Base-by-base conservation (phyloP, 2,888 invertebrate genomes). In the Liposcelis brunnea region DNA sequence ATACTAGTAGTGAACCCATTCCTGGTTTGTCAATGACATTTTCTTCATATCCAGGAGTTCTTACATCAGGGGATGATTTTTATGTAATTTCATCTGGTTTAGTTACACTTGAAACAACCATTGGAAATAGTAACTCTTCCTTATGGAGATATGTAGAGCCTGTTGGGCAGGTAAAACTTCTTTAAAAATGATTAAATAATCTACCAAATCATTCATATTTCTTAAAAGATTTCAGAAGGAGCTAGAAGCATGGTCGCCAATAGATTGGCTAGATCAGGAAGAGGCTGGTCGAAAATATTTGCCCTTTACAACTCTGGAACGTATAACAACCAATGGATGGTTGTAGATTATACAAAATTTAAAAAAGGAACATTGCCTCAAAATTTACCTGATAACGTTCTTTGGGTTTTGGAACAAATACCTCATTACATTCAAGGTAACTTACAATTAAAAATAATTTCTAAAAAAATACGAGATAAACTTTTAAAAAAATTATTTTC, bases 301-400 rank as follows among this genome's bases (percentile, higher is more conserved):
- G 53, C 63, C 8, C 57, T 58, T 31, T 68, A 70, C 60, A 80
- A 80, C 64, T 78, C 77, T 57, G 80, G 80, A 49, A 80, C 80
- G 31, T 78, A 80, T 62, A 81, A 81, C 59, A 80, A 81, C 57
- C 77, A 81, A 57, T 81, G 80, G 79, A 77, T 64, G 68, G 62
- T 71, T 46, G 68, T 80, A 16, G 77, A 81, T 61, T 80, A 77
- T 61, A 76, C 76, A 15, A 63, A 64, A 53, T 80, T 80, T 59
- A 61, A 62, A 3, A 54, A 50, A 1, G 18, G 32, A 1, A 15
- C 15, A 2, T 2, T n/a, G 0, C 7, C 49, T 2, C 51, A 52
- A 33, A 53, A 57, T 1, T 54, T 65, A 26, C 45, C 52, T 31
- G 52, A 59, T 16, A 71, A 71, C 3, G 60, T 76, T 26, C 65